phyloP scores from a whole-genome alignment of 2,888 invertebrate genomes.

The Luperina nickerlii region DNA sequence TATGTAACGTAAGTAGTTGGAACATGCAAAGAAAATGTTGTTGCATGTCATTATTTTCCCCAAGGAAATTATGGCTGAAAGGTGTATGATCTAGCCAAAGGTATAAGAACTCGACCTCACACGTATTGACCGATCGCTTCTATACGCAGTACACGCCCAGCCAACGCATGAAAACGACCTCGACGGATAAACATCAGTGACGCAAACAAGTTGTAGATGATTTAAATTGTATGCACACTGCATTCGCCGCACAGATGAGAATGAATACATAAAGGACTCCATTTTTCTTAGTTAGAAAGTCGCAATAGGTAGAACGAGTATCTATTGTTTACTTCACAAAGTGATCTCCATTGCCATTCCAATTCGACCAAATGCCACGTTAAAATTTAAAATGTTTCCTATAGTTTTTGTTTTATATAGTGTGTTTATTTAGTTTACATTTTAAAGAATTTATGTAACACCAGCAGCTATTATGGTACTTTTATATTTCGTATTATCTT shows the following conservation, averaged over 20 bases:
- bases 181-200: slow-evolving; percentile 69
- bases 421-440: neutral
- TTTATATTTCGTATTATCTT: neutral
- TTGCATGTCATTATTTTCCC: slow-evolving; percentile 29
- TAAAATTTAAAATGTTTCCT: too few species aligned
- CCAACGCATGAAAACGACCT: slow-evolving; percentile 67
- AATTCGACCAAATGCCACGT: slow-evolving; percentile 23
- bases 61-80: slow-evolving; percentile 47
- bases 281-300: slow-evolving; percentile 62
- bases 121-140: slow-evolving; percentile 51
- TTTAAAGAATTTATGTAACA: too few species aligned
- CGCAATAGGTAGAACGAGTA: slow-evolving; percentile 64
- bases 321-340: slow-evolving; percentile 48
- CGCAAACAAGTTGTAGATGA: slow-evolving; percentile 69
- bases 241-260: slow-evolving; percentile 50
- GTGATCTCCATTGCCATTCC: slow-evolving; percentile 27
- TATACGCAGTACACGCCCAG: slow-evolving; percentile 62
- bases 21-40: slow-evolving; percentile 32
- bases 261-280: slow-evolving; percentile 54
- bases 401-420: too few species aligned
- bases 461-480: neutral
- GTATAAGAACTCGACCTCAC: slow-evolving; percentile 46
- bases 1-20: slow-evolving; percentile 2
- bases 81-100: slow-evolving; percentile 22
- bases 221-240: slow-evolving; percentile 70